Conservation (phyloP, 2,797 vertebrate genomes). For the Micropoecilia bifurca region DNA sequence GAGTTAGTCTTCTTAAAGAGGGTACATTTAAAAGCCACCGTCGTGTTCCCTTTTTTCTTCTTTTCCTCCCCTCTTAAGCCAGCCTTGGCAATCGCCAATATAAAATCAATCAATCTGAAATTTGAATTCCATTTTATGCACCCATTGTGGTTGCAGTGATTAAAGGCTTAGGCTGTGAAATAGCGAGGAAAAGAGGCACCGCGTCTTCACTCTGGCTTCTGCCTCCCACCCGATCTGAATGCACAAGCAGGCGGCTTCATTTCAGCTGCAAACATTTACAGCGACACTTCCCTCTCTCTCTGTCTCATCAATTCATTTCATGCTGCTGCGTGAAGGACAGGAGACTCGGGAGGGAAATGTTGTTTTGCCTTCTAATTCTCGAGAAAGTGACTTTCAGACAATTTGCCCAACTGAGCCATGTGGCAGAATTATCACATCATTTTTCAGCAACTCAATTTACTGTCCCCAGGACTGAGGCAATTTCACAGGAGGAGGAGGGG, state of each 20-base stretch:
- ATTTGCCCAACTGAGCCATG: conserved; percentile 51
- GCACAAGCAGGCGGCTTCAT: conserved; percentile 65
- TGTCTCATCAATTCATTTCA: conserved; percentile 74
- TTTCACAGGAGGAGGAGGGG: conserved; percentile 54
- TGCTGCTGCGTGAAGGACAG: conserved; percentile 73
- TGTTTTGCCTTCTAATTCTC: conserved; percentile 74
- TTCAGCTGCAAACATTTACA: conserved; percentile 74
- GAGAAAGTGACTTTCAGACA: conserved; percentile 71
- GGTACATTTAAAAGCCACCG: conserved; percentile 40
- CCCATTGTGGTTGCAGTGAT: conserved; percentile 63
- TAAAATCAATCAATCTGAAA: conserved; percentile 73
- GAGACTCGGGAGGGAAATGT: conserved; percentile 63
- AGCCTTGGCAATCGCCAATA: conserved; percentile 69
- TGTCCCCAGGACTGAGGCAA: conserved; percentile 70
- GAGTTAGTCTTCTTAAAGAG: conserved; percentile 42
- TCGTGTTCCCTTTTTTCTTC: neutral
- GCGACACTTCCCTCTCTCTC: conserved; percentile 56
- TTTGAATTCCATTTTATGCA: conserved; percentile 69
- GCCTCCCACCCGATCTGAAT: conserved; percentile 66
- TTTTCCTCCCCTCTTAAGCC: conserved; percentile 23
- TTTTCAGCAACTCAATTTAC: conserved; percentile 72
- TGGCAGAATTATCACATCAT: conserved; percentile 69
- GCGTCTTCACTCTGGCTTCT: conserved; percentile 51
- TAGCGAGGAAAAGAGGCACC: conserved; percentile 33
- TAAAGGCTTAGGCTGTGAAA: conserved; percentile 74